These are phyloP conservation scores for Menidia beryllina DNA, from an alignment of 2,113 vertebrate genomes.

Conservation along the genomic window DNA sequence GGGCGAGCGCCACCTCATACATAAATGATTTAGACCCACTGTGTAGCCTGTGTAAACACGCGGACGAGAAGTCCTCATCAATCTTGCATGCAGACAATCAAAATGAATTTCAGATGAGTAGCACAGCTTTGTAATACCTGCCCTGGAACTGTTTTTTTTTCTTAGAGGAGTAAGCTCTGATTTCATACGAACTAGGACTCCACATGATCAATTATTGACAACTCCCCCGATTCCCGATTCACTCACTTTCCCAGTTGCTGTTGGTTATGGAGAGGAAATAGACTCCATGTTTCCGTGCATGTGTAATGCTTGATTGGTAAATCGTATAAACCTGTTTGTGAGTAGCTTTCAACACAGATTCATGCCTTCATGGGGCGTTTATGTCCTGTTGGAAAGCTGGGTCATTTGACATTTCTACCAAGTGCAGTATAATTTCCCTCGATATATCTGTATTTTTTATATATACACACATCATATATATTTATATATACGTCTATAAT, in stretches of 20 bases:
- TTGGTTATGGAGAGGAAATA: too few relatives aligned
- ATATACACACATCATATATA: too few relatives aligned
- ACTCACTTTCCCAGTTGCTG: constrained; percentile 2
- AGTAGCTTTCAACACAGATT: too few relatives aligned
- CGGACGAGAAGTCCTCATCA: constrained; percentile 57
- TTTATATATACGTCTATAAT: too few relatives aligned
- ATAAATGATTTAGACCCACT: constrained; percentile 68
- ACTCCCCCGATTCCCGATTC: constrained; percentile 22
- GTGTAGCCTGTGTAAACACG: constrained; percentile 58
- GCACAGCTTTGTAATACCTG: constrained; percentile 49
- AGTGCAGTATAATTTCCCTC: too few relatives aligned
- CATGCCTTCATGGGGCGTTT: too few relatives aligned
- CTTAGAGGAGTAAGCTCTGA: background rate
- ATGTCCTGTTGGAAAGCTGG: too few relatives aligned
- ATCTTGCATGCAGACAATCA: constrained; percentile 70
- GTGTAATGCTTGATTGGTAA: too few relatives aligned
- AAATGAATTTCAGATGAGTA: constrained; percentile 66
- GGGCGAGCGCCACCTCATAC: constrained; percentile 18
- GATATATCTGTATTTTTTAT: too few relatives aligned
- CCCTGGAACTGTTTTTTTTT: constrained; percentile 7
- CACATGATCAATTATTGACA: constrained; percentile 61
- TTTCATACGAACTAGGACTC: constrained; percentile 37
- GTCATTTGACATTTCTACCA: too few relatives aligned
- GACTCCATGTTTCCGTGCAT: too few relatives aligned
- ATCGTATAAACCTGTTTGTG: too few relatives aligned